Evolutionary conservation across 2,888 invertebrate species (phyloP), one percentile per base, ranked within the genome.

Genomic region (Ophion ventricosus): DNA sequence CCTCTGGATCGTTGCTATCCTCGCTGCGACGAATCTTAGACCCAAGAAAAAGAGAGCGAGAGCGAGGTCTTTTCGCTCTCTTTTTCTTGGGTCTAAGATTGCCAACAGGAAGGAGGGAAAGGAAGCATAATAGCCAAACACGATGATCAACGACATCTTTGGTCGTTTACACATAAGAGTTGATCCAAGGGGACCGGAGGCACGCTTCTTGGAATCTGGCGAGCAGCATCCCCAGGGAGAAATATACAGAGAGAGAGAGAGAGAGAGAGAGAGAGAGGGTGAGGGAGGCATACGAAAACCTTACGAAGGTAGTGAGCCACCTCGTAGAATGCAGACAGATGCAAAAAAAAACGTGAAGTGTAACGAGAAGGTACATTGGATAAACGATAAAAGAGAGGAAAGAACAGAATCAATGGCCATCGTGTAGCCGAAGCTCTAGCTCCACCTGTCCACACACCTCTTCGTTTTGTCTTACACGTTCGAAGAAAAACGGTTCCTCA

Each of bases 371-470:
- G 56, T 29, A 66, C 35, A 10, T 1, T 57, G 78, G 75, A 79
- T 73, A 56, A 73, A 73, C 40, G 75, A 72, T 80, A 64, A 66
- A 83, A 64, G 75, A 57, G 40, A 83, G 20, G 67, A 70, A 72
- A 54, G 57, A 49, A 25, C 82, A 87, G 89, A 91, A 92, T 91
- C 91, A 89, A 90, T 91, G 90, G 86, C 35, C 73, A 72, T 76
- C 70, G 25, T 76, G 67, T 29, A 80, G 66, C 63, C 73, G n/a
- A n/a, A n/a, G n/a, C 70, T 70, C 80, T 84, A 82, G 87, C 87
- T 90, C 89, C 92, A 93, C 92, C 93, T 93, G 93, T 93, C 92
- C 88, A 90, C 90, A 91, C 91, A 92, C 89, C 89, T 90, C 88
- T 88, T 86, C 73, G 56, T 75, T 72, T 66, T 75, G 59, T 75